Evolutionary conservation across 2,797 vertebrate species (phyloP).

Genomic region (Macrochelys suwanniensis): DNA sequence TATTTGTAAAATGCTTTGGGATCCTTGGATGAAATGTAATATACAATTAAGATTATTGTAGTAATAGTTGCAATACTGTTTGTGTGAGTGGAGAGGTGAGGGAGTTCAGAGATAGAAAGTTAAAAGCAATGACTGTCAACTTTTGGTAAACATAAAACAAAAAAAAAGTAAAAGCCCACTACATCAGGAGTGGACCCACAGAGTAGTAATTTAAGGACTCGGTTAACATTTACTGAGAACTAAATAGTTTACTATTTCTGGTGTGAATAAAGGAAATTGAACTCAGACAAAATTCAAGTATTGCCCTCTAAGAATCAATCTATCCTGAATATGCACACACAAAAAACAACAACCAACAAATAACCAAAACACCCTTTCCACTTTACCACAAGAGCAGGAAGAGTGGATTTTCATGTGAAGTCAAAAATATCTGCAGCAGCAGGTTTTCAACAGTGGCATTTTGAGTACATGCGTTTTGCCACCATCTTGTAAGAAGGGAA

Average conservation of each 20-base stretch:
- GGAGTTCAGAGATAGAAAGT: background rate
- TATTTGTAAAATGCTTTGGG: no score
- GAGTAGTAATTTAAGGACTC: background rate
- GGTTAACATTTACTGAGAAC: no score
- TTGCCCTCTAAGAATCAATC: background rate
- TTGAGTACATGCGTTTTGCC: background rate
- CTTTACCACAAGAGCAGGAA: background rate
- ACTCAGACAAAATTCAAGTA: background rate
- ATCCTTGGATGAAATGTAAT: no score
- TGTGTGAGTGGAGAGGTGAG: background rate
- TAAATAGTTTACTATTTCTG: background rate
- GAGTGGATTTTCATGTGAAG: conserved; percentile 1
- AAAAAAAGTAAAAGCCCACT: background rate
- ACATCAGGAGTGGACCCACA: background rate
- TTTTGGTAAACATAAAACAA: background rate
- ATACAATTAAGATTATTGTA: background rate
- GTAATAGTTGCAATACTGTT: background rate
- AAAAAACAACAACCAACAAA: no score
- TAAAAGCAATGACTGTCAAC: background rate
- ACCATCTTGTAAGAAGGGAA: background rate
- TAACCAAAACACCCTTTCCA: background rate
- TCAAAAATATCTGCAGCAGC: no score
- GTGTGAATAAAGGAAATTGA: background rate
- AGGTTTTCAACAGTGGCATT: background rate
- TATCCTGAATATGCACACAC: background rate